Evolutionary conservation across 1,140 invertebrate genomes (phyloP), one percentile per base, ranked within the genome.

Genomic region (Gerris buenoi): DNA sequence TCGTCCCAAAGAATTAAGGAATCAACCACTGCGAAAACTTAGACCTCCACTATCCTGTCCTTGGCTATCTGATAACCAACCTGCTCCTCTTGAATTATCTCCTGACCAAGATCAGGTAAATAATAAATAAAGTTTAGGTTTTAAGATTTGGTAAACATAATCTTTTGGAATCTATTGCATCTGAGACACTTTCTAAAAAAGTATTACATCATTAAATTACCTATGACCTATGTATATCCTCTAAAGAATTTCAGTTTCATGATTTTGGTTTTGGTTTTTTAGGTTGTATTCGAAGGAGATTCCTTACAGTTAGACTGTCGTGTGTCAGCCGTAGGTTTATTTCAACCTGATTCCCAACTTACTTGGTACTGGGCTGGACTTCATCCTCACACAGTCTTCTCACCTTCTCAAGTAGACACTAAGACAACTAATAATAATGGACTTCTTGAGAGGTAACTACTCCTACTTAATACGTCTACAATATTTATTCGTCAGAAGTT

Each of bases 211-310:
- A n/a, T n/a, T n/a, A n/a, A n/a, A n/a, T n/a, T n/a, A n/a, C n/a
- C n/a, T n/a, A n/a, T n/a, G n/a, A n/a, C n/a, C n/a, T n/a, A n/a
- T n/a, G n/a, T n/a, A n/a, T n/a, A n/a, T n/a, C n/a, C n/a, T n/a
- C n/a, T n/a, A n/a, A n/a, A n/a, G n/a, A n/a, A n/a, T n/a, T n/a
- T n/a, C n/a, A 46, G 33, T 46, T 46, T 5, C 18, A 10, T 46
- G 33, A 46, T 46, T 46, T 46, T 46, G 5, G 18, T 18, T 46
- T 46, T n/a, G n/a, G 18, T 46, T 46, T 5, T 46, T 18, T 46
- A 84, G 78, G 82, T 94, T 13, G 89, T 93, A 1, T 95, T 93
- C 75, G 86, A 89, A 78, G 91, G 91, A 22, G 91, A 95, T 77
- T 85, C 87, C 5, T 78, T 93, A 65, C 82, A 82, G 60, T 76